Evolutionary conservation across 2,888 invertebrate genomes (phyloP), one percentile per base, ranked within the genome.

Genomic region (Trissolcus brochymenae): DNA sequence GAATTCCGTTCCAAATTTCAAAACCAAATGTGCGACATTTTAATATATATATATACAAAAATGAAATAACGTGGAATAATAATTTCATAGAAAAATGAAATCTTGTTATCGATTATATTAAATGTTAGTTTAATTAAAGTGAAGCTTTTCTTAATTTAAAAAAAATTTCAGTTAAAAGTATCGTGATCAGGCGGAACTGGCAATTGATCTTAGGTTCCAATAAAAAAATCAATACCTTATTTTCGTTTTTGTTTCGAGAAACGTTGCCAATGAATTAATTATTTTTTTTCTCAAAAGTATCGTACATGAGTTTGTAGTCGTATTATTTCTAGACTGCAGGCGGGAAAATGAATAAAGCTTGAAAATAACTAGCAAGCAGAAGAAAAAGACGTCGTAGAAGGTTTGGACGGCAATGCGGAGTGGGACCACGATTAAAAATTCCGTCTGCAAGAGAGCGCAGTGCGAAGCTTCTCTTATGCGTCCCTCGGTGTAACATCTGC

Each of bases 351-450:
- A 65, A 61, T 46, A 77, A 54, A 49, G 43, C 51, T 60, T 2
- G 25, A 61, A 41, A 59, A 60, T 16, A 59, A 64, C 49, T 53
- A 54, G 59, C 41, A 61, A 73, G 60, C 49, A 53, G 65, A 35
- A 70, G 59, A 65, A 78, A 78, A 73, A 73, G 64, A 72, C 35
- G 51, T 67, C 43, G 70, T 53, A 71, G 64, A 25, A 68, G 68
- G 49, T 62, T 68, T 46, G 61, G 60, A 72, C 76, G 66, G 73
- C 71, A 66, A 56, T 76, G 74, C 80, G 68, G 61, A 76, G 81
- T 79, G 79, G 74, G 75, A 81, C 72, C 73, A 54, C 84, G 85
- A 86, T 86, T 86, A 86, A 85, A 86, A 85, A 86, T 86, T 86
- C 85, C 83, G 83, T 86, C 83, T 83, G 81, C 80, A 78, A 67